These are phyloP conservation scores for Alethe castanea DNA, from an alignment of 2,113 vertebrate species.

Conservation along the genomic window DNA sequence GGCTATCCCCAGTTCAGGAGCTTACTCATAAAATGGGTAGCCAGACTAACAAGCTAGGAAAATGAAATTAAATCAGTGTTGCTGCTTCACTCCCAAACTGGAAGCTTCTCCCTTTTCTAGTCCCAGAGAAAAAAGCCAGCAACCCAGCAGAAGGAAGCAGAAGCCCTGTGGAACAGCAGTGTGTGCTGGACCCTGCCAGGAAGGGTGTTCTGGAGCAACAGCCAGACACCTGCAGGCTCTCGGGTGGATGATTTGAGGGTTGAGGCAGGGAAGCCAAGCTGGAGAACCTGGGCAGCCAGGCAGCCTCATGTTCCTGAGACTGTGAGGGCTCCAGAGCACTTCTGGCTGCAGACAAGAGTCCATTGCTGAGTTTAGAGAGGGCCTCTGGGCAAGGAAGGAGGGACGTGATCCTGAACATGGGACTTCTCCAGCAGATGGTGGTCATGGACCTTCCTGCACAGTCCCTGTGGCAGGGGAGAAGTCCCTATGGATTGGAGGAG, in stretches of 20 bases:
- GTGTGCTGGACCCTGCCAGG: not conserved
- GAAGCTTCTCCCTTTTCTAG: not conserved
- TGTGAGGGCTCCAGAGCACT: not conserved
- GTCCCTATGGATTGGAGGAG: not conserved
- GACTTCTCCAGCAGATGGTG: constrained; percentile 53
- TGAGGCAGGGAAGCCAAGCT: not conserved
- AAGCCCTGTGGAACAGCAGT: not conserved
- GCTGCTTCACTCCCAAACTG: not conserved
- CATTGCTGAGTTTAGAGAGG: not conserved
- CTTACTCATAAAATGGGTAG: not conserved
- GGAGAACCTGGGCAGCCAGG: not conserved
- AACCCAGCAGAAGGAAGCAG: not conserved
- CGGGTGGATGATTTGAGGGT: fast-evolving
- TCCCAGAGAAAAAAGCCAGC: not conserved
- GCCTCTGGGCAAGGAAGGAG: not conserved
- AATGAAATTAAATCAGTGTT: not conserved
- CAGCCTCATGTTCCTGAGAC: fast-evolving
- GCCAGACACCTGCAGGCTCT: not conserved
- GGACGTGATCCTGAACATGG: not conserved
- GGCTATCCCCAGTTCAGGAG: not conserved
- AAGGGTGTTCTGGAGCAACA: not conserved
- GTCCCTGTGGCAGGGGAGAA: not conserved
- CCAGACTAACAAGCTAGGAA: not conserved
- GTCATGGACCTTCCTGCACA: constrained; percentile 1
- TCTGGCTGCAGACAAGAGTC: not conserved